Base-by-base conservation (phyloP, 2,113 vertebrate genomes). In the Cololabis saira region DNA sequence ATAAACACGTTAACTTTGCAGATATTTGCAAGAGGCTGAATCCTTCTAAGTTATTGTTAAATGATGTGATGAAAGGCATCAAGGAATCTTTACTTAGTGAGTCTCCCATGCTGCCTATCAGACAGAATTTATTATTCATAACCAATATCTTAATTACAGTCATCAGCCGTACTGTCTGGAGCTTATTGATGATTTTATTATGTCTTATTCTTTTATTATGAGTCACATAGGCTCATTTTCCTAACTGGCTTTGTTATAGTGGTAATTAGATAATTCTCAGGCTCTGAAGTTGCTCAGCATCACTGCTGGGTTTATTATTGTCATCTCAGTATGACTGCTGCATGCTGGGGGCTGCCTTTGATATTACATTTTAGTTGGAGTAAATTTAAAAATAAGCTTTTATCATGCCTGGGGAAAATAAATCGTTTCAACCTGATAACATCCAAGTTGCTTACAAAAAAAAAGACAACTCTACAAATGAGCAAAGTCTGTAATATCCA, bases 11-110 rank as follows among this genome's bases (percentile, higher is more conserved):
- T 97, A 96, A 93, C 93, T 87, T 93, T 93, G 92, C 90, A 89
- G 90, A 94, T 96, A 96, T 96, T 96, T 93, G 90, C 93, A 94
- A 94, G 80, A 89, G 71, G 90, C 90, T 94, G 91, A 92, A 90
- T 84, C 87, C 71, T 88, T 94, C 86, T 78, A 82, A 87, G 80
- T 90, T 91, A 89, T 88, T 89, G 78, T 81, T 72, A 87, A 82
- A 76, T 89, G 82, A 86, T 72, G 81, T 72, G 80, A 77, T 86
- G 79, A 89, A 82, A 90, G 80, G 68, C 61, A 84, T 80, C 63
- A 75, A 78, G 67, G 18, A 75, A 78, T 89, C 75, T 73, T 67
- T 87, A 80, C 81, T 82, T 58, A 78, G 71, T 86, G 65, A 76
- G 76, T 69, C 78, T 71, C 67, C 51, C 24, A 45, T 72, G 37